phyloP scores from a whole-genome alignment of 2,888 invertebrate genomes.

The Helleia helle region DNA sequence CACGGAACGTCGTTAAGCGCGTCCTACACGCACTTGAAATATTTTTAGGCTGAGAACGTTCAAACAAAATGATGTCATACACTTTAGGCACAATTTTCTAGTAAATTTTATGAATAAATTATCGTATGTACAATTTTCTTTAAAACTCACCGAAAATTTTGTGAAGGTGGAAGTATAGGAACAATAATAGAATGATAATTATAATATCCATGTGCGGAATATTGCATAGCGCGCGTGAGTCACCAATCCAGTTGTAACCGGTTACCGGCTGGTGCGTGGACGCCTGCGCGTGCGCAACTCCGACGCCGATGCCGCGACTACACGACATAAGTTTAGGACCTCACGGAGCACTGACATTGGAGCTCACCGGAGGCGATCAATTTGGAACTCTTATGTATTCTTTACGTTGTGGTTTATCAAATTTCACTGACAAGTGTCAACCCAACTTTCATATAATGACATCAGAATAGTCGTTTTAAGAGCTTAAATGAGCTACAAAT shows the following conservation, averaged over 20 bases:
- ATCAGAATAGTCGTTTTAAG: too few species aligned
- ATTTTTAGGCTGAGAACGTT: too few species aligned
- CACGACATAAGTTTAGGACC: constrained; percentile 4
- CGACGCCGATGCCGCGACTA: constrained; percentile 27
- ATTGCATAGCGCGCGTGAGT: constrained; percentile 29
- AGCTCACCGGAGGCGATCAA: background rate
- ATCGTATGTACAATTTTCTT: too few species aligned
- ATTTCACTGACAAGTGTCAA: too few species aligned
- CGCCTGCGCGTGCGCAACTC: constrained; percentile 19
- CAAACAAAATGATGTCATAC: too few species aligned
- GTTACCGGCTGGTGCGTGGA: constrained; percentile 11
- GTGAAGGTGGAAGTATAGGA: constrained; percentile 1
- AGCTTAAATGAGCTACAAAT: too few species aligned
- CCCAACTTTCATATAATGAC: too few species aligned
- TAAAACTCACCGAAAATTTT: constrained; percentile 2
- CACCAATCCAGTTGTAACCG: constrained; percentile 40
- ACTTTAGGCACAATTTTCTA: too few species aligned
- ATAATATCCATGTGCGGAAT: constrained; percentile 12
- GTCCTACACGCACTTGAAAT: too few species aligned
- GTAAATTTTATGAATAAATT: too few species aligned
- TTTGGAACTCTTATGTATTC: constrained; percentile 1
- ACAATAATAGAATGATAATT: background rate
- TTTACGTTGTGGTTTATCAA: background rate
- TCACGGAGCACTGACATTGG: background rate
- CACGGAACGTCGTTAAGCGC: too few species aligned